phyloP scores from a whole-genome alignment of 1,140 invertebrate genomes.

The Carposina sasakii region DNA sequence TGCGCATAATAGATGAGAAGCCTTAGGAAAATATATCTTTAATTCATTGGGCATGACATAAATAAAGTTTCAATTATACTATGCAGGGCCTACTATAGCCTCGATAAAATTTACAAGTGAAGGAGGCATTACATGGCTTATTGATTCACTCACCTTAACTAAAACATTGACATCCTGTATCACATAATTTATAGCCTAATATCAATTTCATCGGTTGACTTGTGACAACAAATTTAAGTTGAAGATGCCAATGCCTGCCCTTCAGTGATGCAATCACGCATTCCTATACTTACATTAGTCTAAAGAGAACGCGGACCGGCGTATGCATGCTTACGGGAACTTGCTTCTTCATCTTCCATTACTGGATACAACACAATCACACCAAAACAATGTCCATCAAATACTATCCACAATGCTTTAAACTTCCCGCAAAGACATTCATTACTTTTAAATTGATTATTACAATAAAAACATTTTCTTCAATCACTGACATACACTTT shows the following conservation, averaged over 20 bases:
- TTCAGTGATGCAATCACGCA: constrained; percentile 17
- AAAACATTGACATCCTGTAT: constrained; percentile 32
- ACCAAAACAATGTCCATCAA: constrained; percentile 63
- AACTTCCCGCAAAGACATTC: constrained; percentile 50
- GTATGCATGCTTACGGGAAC: constrained; percentile 55
- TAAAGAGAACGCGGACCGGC: constrained; percentile 37
- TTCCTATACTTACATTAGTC: constrained; percentile 40
- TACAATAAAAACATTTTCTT: too few species aligned
- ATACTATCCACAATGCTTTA: constrained; percentile 38
- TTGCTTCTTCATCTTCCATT: constrained; percentile 59
- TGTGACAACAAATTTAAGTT: constrained; percentile 38
- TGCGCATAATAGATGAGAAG: constrained; percentile 48
- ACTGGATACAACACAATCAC: constrained; percentile 70
- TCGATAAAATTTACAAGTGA: constrained; percentile 37
- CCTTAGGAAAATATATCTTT: constrained; percentile 55
- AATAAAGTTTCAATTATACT: constrained; percentile 34
- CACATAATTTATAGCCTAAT: constrained; percentile 55
- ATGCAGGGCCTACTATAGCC: constrained; percentile 32
- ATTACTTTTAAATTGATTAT: constrained; percentile 38
- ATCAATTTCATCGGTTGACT: constrained; percentile 38
- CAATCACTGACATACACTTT: constrained; percentile 59
- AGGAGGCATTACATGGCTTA: constrained; percentile 12
- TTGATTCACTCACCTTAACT: constrained; percentile 17
- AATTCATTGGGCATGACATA: constrained; percentile 40
- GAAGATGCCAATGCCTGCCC: constrained; percentile 33